Base-by-base conservation (phyloP, 2,888 invertebrate species). In the Trissolcus japonicus region DNA sequence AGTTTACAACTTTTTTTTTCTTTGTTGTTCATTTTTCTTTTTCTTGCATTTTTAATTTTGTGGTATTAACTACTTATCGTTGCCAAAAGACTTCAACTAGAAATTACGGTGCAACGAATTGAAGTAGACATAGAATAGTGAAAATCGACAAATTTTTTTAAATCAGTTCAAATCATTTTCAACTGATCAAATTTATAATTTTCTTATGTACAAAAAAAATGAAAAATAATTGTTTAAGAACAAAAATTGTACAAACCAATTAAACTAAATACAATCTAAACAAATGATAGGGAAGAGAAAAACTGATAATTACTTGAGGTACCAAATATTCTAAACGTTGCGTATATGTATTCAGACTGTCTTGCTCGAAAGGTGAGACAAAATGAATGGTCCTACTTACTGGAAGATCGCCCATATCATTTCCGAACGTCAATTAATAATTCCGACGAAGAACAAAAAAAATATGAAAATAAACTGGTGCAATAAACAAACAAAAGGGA, bases 351-450 rank as follows among this genome's bases (percentile, higher is more conserved):
- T 68, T 72, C 67, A 75, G 65, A 67, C 61, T 62, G 76, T 78
- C 78, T 78, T 80, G 81, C 81, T 81, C 83, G 48, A 75, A 82
- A 82, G 80, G 81, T 83, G 80, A 82, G 78, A 86, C 82, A 84
- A 85, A 85, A 83, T 80, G 87, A 86, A 83, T 81, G 88, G 87
- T 90, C 91, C 91, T 93, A 93, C 93, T 93, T 93, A 93, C 93
- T 92, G 92, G 91, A 91, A 92, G 93, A 92, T 93, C 94, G 93
- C 93, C 94, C 94, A 93, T 86, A 75, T 85, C 84, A 40, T 69
- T 66, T 76, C 61, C 83, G 79, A 82, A 83, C 83, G 83, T 86
- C 84, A 84, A 16, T 87, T 63, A 76, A 60, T 82, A 87, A 92
- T 92, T 91, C 91, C 92, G 92, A 92, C 92, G 90, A 91, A 92